Conservation (phyloP, 1,140 invertebrate genomes). For the Scaptodrosophila lebanonensis region DNA sequence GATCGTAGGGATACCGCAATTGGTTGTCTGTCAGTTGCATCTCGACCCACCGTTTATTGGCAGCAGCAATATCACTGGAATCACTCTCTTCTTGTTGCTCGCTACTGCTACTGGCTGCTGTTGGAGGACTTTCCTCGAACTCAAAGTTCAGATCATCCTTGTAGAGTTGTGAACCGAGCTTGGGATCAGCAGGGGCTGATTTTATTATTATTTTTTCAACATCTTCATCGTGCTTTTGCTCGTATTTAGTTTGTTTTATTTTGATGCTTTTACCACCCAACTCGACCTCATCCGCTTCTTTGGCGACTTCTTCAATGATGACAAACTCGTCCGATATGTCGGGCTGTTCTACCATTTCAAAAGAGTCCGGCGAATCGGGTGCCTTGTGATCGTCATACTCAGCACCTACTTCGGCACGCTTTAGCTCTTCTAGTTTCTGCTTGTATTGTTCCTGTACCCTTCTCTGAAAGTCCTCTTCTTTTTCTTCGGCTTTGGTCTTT, state of each 20-base stretch:
- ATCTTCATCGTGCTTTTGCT: conserved; percentile 83
- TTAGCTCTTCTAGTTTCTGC: conserved; percentile 77
- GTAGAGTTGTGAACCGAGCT: conserved; percentile 78
- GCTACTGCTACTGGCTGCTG: conserved; percentile 76
- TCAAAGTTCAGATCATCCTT: conserved; percentile 83
- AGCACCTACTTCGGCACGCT: conserved; percentile 56
- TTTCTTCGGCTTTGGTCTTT: conserved; percentile 55
- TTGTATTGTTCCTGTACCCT: conserved; percentile 72
- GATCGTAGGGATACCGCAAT: conserved; percentile 82
- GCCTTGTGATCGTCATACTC: conserved; percentile 79
- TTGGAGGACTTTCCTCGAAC: conserved; percentile 85
- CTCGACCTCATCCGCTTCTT: conserved; percentile 88
- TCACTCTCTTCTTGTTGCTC: conserved; percentile 77
- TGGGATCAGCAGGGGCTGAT: conserved; percentile 79
- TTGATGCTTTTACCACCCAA: conserved; percentile 87
- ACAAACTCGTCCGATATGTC: conserved; percentile 91
- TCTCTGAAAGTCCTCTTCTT: conserved; percentile 72
- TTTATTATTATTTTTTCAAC: conserved; percentile 85
- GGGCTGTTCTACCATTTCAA: conserved; percentile 91
- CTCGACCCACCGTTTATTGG: conserved; percentile 91
- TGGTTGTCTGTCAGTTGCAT: conserved; percentile 88
- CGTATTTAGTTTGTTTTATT: conserved; percentile 80
- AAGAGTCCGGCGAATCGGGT: conserved; percentile 90
- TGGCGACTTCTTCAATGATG: conserved; percentile 90
- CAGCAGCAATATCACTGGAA: conserved; percentile 82